Evolutionary conservation across 2,797 vertebrate species (phyloP), one percentile per base, ranked within the genome.

Genomic region (Spinus olivaceus): DNA sequence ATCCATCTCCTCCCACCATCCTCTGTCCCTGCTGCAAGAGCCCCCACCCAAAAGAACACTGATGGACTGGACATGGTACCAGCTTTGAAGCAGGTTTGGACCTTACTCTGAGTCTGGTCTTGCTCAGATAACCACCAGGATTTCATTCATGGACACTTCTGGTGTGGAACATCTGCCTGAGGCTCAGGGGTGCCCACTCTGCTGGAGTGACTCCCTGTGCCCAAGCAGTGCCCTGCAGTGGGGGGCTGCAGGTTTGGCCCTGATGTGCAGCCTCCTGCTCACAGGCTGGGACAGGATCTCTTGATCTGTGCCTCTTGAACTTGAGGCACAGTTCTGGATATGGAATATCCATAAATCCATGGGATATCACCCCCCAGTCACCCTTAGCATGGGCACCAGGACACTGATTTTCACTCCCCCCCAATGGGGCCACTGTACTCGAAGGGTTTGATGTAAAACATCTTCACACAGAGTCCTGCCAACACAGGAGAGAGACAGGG

Each of bases 391-490:
- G 1, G 97, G 98, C 84, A 98, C 32, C 69, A 98, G 32, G 30
- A 97, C 86, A 3, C 97, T 97, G 46, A 98, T 81, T 32, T 96
- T 95, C 65, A 98, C 96, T 28, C 98, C 98, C 72, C 94, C 96
- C 61, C 86, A 67, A 97, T 84, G 5, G 88, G 35, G 14, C 98
- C 97, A 0, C 72, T 82, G 81, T 96, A 96, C 69, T 92, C 92
- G 39, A 96, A 47, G 8, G 97, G 97, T 50, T 97, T 97, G 84
- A 98, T 96, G 94, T 98, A 97, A 92, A 98, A 97, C 44, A 98
- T 97, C 97, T 98, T 98, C 81, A 98, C 53, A 20, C 97, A 98
- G 90, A 97, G 90, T 67, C 94, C 98, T 98, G 41, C 60, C 56
- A 54, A 47, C 0, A 28, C 3, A 2, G 30, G 25, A 22, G 15